These are phyloP conservation scores for Liasis olivaceus DNA, from an alignment of 2,797 vertebrate genomes.

Conservation along the genomic window DNA sequence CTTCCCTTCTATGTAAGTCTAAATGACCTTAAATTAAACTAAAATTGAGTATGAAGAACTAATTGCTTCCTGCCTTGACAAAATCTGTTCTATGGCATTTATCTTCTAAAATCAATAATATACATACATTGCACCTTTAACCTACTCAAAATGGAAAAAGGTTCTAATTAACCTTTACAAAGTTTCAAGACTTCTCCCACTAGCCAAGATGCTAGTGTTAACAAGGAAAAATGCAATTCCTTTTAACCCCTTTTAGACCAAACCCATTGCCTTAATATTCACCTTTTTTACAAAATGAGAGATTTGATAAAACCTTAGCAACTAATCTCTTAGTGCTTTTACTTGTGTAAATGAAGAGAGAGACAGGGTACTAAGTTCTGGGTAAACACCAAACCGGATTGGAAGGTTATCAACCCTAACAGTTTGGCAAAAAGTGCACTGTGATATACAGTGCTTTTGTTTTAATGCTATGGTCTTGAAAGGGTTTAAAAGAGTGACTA, in stretches of 20 bases:
- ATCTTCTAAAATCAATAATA: constrained; percentile 54
- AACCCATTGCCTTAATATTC: constrained; percentile 73
- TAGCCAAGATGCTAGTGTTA: constrained; percentile 74
- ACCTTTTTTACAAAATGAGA: constrained; percentile 80
- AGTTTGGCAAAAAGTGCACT: constrained; percentile 72
- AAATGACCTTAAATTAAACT: constrained; percentile 52
- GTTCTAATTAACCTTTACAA: constrained; percentile 74
- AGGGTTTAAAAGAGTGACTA: constrained; percentile 84
- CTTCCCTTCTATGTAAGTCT: constrained; percentile 39
- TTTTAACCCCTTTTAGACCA: constrained; percentile 84
- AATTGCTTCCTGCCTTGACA: constrained; percentile 14
- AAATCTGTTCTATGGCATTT: constrained; percentile 39
- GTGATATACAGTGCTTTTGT: constrained; percentile 73
- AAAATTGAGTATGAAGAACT: constrained; percentile 38
- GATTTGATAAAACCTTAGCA: constrained; percentile 72
- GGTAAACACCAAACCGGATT: constrained; percentile 70
- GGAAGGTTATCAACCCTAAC: constrained; percentile 66
- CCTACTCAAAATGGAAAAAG: constrained; percentile 77
- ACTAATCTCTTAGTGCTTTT: constrained; percentile 72
- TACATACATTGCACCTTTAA: constrained; percentile 87
- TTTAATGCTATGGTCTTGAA: constrained; percentile 83
- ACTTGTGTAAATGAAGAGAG: constrained; percentile 65
- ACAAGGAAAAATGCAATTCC: constrained; percentile 79
- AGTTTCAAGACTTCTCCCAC: constrained; percentile 71
- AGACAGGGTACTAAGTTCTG: constrained; percentile 68